Evolutionary conservation across 2,888 invertebrate species (phyloP).

Genomic region (Agonum fuliginosum): DNA sequence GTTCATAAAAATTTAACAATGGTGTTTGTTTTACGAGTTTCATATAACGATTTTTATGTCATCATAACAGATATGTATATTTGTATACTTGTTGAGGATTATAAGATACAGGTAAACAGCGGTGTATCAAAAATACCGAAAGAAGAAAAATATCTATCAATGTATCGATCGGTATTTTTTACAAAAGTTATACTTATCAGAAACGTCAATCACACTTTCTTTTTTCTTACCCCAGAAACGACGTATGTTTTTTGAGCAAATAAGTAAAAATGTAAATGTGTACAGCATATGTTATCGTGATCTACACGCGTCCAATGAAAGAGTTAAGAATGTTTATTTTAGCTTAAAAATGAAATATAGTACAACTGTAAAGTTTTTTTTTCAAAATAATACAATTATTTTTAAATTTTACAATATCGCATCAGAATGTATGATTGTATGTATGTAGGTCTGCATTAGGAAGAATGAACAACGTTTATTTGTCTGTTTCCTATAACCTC

Average conservation of each 20-base stretch:
- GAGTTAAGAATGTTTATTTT: conserved; percentile 19
- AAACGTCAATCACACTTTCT: conserved; percentile 8
- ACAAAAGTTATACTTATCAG: conserved; percentile 5
- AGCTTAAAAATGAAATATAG: too few species aligned
- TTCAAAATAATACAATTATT: too few species aligned
- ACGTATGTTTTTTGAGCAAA: conserved; percentile 24
- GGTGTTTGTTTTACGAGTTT: neutral
- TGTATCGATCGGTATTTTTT: conserved; percentile 25
- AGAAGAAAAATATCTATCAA: too few species aligned
- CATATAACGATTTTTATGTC: conserved; percentile 26
- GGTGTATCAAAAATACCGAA: conserved; percentile 11
- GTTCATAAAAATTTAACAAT: conserved; percentile 6
- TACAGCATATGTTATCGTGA: conserved; percentile 15
- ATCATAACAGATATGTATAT: conserved; percentile 30
- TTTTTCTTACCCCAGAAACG: conserved; percentile 22
- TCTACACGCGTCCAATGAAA: neutral
- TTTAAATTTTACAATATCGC: too few species aligned
- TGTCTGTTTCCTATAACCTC: too few species aligned
- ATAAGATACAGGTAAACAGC: conserved; percentile 36
- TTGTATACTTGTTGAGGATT: conserved; percentile 31
- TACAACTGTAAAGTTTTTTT: too few species aligned
- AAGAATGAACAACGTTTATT: too few species aligned
- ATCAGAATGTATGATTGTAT: too few species aligned
- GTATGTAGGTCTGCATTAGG: too few species aligned
- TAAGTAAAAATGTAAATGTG: conserved; percentile 31